A percentile compares a stretch with the other conserved stretches of the same genome.
phyloP scores from a whole-genome alignment of 2,797 vertebrate species.

The Urosaurus nigricauda region DNA sequence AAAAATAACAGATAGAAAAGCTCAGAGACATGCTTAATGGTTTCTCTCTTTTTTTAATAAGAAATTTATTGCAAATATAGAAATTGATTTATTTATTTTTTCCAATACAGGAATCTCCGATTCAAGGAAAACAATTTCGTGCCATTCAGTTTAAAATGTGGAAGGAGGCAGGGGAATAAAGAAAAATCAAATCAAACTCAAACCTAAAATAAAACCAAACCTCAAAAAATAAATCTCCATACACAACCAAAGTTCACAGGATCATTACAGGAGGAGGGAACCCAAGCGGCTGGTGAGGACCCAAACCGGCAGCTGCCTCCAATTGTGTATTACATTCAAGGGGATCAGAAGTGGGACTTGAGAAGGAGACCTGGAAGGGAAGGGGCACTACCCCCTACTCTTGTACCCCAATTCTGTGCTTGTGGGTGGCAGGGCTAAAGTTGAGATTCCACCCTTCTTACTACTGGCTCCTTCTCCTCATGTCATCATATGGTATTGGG shows the following conservation, averaged over 20 bases:
- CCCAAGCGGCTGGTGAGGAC: slow-evolving; percentile 73
- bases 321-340: slow-evolving; percentile 68
- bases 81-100: slow-evolving; percentile 89
- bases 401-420: slow-evolving; percentile 68
- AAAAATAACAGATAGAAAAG: neutral
- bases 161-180: slow-evolving; percentile 29
- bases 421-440: slow-evolving; percentile 64
- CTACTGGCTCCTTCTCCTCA: neutral
- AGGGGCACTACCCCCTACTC: slow-evolving; percentile 26
- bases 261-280: slow-evolving; percentile 68
- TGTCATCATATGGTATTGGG: neutral
- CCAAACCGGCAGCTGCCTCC: slow-evolving; percentile 75
- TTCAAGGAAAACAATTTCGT: slow-evolving; percentile 85
- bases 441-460: slow-evolving; percentile 50
- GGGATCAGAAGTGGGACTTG: slow-evolving; percentile 42
- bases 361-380: slow-evolving; percentile 30
- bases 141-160: slow-evolving; percentile 83
- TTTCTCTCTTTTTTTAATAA: slow-evolving; percentile 79
- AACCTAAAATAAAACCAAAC: slow-evolving; percentile 54
- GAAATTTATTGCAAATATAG: slow-evolving; percentile 92
- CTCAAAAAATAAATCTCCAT: slow-evolving; percentile 74
- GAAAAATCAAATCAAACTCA: slow-evolving; percentile 30
- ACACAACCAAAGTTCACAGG: slow-evolving; percentile 78
- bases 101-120: slow-evolving; percentile 85
- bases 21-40: slow-evolving; percentile 59